Base-by-base conservation (phyloP, 2,113 vertebrate species). In the Silurus meridionalis region DNA sequence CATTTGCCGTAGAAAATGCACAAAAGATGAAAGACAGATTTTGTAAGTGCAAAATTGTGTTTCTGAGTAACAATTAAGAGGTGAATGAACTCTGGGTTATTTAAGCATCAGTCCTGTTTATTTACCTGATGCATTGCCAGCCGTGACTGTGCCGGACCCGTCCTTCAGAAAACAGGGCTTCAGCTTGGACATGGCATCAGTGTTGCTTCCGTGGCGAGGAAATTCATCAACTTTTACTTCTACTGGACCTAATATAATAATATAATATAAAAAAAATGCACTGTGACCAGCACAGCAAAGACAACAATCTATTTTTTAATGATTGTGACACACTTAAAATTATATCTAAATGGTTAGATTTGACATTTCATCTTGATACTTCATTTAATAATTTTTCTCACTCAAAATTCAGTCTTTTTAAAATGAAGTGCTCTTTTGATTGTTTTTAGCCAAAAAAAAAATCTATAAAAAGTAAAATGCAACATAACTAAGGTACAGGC, bases 121-220 rank as follows among this genome's bases (percentile, higher is more conserved):
- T 80, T 0, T 83, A 99, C 98, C 98, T 96, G 98, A 98, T 61
- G 98, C 95, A 83, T 99, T 99, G 52, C 95, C 98, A 60, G 98
- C 89, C 0, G 98, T 99, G 86, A 99, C 96, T 0, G 97, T 98
- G 25, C 97, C 98, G 0, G 95, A 96, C 53, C 95, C 93, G 10
- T 97, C 95, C 1, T 95, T 97, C 37, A 98, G 58, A 85, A 99
- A 99, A 91, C 91, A 97, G 4, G 98, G 96, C 91, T 95, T 97
- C 17, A 99, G 93, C 89, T 98, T 98, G 63, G 95, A 92, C 94
- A 99, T 52, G 6, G 90, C 89, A 85, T 97, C 96, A 21, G 96
- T 80, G 89, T 85, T 97, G 93, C 96, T 97, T 77, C 97, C 97
- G 0, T 96, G 97, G 8, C 96, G 97, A 86, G 97, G 98, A 91